Evolutionary conservation across 2,113 vertebrate genomes (phyloP).

Genomic region (Chlorodrepanis virens): DNA sequence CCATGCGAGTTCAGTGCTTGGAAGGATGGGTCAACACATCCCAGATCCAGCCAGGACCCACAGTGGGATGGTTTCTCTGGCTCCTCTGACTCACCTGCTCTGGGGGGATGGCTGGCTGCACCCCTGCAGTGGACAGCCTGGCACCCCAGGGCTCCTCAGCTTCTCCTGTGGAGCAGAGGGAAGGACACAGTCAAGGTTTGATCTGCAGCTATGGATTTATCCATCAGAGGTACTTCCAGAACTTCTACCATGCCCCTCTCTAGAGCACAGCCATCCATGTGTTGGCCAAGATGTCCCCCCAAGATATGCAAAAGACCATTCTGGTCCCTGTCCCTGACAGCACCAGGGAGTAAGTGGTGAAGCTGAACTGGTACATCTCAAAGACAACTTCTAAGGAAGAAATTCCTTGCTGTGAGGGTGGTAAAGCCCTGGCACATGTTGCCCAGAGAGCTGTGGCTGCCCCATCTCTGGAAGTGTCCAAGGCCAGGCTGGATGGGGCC

Average conservation of each 20-base stretch:
- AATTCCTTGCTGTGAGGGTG: background rate
- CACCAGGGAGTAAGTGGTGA: background rate
- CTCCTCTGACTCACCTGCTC: constrained; percentile 51
- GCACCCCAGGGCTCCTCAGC: background rate
- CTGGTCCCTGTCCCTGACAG: background rate
- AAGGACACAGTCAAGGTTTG: background rate
- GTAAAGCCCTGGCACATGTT: background rate
- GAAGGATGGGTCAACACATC: background rate
- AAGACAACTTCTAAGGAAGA: background rate
- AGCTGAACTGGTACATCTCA: background rate
- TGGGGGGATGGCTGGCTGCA: background rate
- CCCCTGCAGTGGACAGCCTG: background rate
- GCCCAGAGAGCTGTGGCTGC: background rate
- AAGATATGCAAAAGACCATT: background rate
- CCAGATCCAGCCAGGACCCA: background rate
- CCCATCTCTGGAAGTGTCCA: background rate
- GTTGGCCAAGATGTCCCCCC: background rate
- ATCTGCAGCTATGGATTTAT: background rate
- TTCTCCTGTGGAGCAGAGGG: constrained; percentile 40
- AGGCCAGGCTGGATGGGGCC: background rate
- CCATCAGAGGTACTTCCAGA: background rate
- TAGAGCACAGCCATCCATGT: background rate
- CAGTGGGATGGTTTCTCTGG: background rate
- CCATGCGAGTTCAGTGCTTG: rapidly evolving
- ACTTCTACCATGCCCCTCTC: background rate